phyloP scores from a whole-genome alignment of 2,888 invertebrate genomes.

The Frankliniella intonsa region DNA sequence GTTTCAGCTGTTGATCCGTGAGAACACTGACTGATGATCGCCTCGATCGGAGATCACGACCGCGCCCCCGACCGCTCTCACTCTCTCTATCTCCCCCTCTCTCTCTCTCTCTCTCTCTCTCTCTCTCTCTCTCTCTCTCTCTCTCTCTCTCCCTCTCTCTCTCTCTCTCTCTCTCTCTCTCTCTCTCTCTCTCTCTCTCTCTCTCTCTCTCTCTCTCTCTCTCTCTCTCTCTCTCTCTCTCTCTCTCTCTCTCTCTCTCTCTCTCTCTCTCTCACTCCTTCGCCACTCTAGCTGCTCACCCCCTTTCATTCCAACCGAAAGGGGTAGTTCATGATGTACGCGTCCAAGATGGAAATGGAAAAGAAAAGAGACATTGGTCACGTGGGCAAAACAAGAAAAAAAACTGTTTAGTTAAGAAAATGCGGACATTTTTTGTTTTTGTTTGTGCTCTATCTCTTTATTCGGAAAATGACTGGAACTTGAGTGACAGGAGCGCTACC shows the following conservation, averaged over 20 bases:
- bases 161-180: not conserved
- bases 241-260: not conserved
- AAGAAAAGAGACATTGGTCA: no score
- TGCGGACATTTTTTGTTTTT: no score
- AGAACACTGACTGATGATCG: slow-evolving; percentile 8
- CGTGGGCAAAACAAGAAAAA: no score
- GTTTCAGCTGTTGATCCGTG: slow-evolving; percentile 1
- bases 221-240: slow-evolving; percentile 1
- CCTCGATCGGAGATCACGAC: not conserved
- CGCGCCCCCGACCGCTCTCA: not conserved
- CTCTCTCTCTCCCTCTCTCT: not conserved
- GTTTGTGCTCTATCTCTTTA: no score
- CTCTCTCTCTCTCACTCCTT: not conserved
- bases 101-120: slow-evolving; percentile 1
- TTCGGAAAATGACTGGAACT: no score
- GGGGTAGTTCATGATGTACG: no score
- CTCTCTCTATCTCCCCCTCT: not conserved
- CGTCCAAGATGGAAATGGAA: no score
- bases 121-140: not conserved
- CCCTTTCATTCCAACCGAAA: not conserved
- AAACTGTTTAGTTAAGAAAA: no score
- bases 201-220: no score
- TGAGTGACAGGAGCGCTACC: no score
- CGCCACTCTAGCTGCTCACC: not conserved
- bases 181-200: not conserved